These are phyloP conservation scores for Aythya baeri DNA, from an alignment of 2,113 vertebrate species.

Conservation along the genomic window DNA sequence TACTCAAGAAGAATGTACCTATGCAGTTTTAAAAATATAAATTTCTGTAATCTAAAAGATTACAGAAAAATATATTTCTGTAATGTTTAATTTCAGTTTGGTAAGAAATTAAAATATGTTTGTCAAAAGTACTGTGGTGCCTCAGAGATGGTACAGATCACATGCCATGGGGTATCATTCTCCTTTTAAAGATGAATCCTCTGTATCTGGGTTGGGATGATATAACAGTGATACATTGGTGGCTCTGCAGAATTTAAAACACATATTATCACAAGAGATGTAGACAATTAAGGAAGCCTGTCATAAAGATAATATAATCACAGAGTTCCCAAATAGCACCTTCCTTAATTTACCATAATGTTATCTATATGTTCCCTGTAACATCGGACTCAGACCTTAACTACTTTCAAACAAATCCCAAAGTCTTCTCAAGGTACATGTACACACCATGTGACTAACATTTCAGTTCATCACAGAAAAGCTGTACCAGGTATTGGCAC, in stretches of 20 bases:
- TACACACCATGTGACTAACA: fast-evolving
- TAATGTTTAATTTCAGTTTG: background rate
- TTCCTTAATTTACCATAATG: background rate
- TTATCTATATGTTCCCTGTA: background rate
- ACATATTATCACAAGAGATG: background rate
- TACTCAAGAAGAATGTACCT: background rate
- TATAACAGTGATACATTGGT: background rate
- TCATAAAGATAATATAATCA: background rate
- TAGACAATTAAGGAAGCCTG: background rate
- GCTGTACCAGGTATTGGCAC: background rate
- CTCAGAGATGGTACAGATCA: background rate
- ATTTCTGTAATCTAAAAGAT: background rate
- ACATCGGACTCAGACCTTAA: background rate
- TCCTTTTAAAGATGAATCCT: background rate
- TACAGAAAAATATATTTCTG: background rate
- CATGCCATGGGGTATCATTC: fast-evolving
- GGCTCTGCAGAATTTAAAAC: background rate
- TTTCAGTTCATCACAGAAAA: background rate
- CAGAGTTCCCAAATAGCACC: background rate
- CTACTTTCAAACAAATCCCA: background rate
- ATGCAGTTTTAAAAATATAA: background rate
- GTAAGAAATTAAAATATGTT: background rate
- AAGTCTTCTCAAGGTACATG: background rate
- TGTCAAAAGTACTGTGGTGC: background rate
- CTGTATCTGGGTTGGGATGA: background rate